Conservation (phyloP, 1,140 invertebrate species). For the Drosophila watanabei region DNA sequence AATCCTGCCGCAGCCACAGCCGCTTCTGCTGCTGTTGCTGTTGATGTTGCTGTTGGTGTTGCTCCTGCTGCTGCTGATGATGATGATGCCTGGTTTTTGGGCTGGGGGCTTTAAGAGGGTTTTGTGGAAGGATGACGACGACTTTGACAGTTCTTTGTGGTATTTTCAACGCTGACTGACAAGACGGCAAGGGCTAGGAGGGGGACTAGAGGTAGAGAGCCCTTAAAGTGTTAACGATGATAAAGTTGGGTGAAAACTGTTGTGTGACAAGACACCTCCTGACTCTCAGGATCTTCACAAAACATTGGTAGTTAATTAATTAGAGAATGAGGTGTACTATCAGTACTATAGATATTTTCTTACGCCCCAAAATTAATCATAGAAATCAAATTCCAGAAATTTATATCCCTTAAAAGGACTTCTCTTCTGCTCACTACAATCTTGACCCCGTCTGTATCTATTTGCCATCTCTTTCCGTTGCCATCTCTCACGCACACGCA, state of each 20-base stretch:
- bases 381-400: no score
- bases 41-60: conserved; percentile 21
- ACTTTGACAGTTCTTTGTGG: conserved; percentile 83
- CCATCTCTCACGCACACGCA: conserved; percentile 39
- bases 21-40: conserved; percentile 28
- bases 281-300: neutral
- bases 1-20: conserved; percentile 40
- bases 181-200: conserved; percentile 4
- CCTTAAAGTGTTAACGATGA: conserved; percentile 74
- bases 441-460: neutral
- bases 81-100: conserved; percentile 32
- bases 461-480: neutral
- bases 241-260: conserved; percentile 48
- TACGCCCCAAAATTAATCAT: neutral
- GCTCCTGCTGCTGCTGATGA: conserved; percentile 34
- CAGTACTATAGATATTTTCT: no score
- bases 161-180: conserved; percentile 49
- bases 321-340: neutral
- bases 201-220: conserved; percentile 13
- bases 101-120: conserved; percentile 16
- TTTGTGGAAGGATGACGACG: conserved; percentile 46
- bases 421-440: neutral
- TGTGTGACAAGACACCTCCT: conserved; percentile 8
- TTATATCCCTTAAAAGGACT: neutral
- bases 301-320: conserved; percentile 2